phyloP scores from a whole-genome alignment of 2,888 invertebrate genomes.

The Tanaodytes sp. region DNA sequence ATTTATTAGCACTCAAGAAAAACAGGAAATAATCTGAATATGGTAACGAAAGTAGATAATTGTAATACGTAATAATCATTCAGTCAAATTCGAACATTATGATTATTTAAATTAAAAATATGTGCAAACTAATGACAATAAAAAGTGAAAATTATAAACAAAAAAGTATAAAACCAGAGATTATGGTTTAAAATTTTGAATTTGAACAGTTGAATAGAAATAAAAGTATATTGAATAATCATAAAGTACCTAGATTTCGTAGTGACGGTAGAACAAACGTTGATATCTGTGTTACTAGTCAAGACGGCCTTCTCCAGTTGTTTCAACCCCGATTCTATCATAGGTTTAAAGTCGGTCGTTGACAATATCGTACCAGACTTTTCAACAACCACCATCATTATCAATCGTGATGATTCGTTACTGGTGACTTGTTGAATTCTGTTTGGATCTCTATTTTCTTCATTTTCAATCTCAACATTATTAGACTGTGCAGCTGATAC shows the following conservation, averaged over 20 bases:
- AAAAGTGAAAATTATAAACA: no score
- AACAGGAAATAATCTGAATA: no score
- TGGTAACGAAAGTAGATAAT: no score
- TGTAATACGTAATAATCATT: no score
- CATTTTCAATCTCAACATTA: slow-evolving; percentile 1
- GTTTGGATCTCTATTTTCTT: background rate
- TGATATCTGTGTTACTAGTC: background rate
- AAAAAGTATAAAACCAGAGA: no score
- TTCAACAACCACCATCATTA: slow-evolving; percentile 68
- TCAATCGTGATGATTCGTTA: slow-evolving; percentile 58
- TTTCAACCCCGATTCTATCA: slow-evolving; percentile 65
- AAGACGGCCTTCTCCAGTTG: slow-evolving; percentile 58
- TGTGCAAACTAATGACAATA: no score
- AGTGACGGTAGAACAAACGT: slow-evolving; percentile 1
- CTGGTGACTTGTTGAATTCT: background rate
- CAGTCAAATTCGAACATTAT: no score
- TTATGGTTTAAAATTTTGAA: no score
- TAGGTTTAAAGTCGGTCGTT: slow-evolving; percentile 58
- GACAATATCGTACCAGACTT: slow-evolving; percentile 52
- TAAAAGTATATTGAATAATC: background rate
- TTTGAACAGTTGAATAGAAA: background rate
- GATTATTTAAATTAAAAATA: no score
- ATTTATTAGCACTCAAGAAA: no score
- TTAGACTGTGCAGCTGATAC: no score
- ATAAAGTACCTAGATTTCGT: slow-evolving; percentile 7